Base-by-base conservation (phyloP, 2,797 vertebrate species). In the Champsocephalus esox region DNA sequence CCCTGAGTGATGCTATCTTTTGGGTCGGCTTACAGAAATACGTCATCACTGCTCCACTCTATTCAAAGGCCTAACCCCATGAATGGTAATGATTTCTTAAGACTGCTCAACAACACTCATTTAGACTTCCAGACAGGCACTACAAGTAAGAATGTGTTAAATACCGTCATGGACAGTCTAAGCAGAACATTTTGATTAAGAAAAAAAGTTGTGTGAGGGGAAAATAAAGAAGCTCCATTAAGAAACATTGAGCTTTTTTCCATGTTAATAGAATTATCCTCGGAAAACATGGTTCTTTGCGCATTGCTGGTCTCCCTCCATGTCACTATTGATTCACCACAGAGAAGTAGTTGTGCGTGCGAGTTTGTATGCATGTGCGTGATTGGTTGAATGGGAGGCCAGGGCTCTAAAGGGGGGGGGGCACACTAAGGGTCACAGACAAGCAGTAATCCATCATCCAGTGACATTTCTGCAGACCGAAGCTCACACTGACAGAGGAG, bases 371-470 rank as follows among this genome's bases (percentile, higher is more conserved):
- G 34, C 7, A 38, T 38, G 4, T 28, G 28, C 28, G 28, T 28
- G 28, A 28, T 28, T 63, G 38, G 14, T 9, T 10, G 24, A n/a
- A 7, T 28, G 21, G 16, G 12, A 19, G 34, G 21, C 0, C 16
- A n/a, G 5, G 11, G 12, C 24, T 12, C 32, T 34, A 24, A 49
- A 52, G 17, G 14, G 50, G 44, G 28, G 28, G 21, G 28, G 28
- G 11, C 5, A 44, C 12, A 38, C 12, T 21, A n/a, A 49, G n/a
- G 51, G 44, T 79, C 73, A 66, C 32, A 72, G 16, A 70, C n/a
- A 0, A 48, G 43, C 63, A 70, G 46, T 61, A 73, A 82, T 82
- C 67, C 17, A 76, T 81, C 59, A 72, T 80, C 41, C n/a, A 21
- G 61, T 57, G 73, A 73, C 68, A 71, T 59, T 61, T n/a, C 45